Evolutionary conservation across 1,140 invertebrate genomes (phyloP).

Genomic region (Anoplolepis gracilipes): DNA sequence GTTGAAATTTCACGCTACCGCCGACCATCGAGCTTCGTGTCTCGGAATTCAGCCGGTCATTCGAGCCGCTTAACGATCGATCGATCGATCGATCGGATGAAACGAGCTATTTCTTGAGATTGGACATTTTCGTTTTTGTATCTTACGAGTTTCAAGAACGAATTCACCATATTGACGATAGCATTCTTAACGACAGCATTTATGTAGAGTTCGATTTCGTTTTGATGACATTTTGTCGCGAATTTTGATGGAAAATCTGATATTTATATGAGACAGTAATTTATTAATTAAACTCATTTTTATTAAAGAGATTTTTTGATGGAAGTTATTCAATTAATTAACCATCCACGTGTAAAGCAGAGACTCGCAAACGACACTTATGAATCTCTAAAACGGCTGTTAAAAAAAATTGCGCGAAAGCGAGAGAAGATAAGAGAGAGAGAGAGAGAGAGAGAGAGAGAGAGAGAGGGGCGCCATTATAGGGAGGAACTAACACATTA

Average conservation of each 20-base stretch:
- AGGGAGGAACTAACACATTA: conserved; percentile 9
- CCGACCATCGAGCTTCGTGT: not conserved
- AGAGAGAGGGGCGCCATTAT: not conserved
- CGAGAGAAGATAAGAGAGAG: not conserved
- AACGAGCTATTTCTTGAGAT: not conserved
- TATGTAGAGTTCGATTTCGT: not conserved
- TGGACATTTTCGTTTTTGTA: not conserved
- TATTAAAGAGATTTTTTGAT: not conserved
- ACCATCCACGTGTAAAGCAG: too few species aligned
- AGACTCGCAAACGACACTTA: not conserved
- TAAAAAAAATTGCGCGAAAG: conserved; percentile 4
- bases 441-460: not conserved
- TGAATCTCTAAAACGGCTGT: conserved; percentile 28
- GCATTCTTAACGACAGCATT: not conserved
- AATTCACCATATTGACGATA: not conserved
- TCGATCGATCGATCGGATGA: conserved; percentile 8
- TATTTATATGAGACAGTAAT: not conserved
- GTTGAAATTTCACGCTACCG: conserved; percentile 33
- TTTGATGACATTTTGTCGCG: not conserved
- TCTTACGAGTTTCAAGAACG: not conserved
- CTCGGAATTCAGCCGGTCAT: conserved; percentile 24
- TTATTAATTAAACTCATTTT: not conserved
- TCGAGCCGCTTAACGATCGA: not conserved
- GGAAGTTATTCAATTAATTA: not conserved
- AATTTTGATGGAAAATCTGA: not conserved